These are phyloP conservation scores for Psittacula cyanocephala DNA, from an alignment of 2,113 vertebrate genomes.

Conservation along the genomic window DNA sequence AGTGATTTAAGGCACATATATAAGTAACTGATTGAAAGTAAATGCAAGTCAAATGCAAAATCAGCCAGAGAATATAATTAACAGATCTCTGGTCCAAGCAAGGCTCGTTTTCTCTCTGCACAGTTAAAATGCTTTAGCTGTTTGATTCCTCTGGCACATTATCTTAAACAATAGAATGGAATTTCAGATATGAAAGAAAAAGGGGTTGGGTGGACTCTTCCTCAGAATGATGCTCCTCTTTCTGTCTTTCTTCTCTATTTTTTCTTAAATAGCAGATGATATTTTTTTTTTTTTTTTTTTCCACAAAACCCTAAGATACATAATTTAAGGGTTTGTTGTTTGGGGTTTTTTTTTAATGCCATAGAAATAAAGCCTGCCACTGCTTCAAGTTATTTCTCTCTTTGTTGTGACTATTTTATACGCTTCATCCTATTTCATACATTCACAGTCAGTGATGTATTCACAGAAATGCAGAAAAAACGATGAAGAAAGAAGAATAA, in stretches of 20 bases:
- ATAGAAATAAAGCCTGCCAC: background rate
- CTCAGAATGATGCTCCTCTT: background rate
- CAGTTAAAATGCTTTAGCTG: background rate
- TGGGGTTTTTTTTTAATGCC: background rate
- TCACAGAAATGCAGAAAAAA: background rate
- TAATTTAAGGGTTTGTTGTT: background rate
- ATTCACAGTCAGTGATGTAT: background rate
- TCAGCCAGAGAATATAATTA: background rate
- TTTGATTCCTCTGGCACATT: background rate
- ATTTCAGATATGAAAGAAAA: background rate
- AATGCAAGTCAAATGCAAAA: background rate
- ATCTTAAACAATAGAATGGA: background rate
- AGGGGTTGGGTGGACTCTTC: background rate
- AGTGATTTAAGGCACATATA: background rate
- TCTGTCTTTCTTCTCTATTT: background rate
- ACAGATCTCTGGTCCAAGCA: rapidly evolving
- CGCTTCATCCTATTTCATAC: background rate
- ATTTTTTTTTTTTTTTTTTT: background rate
- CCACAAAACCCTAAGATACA: background rate
- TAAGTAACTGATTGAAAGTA: background rate
- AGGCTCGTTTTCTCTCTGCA: background rate
- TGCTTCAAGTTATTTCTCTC: background rate
- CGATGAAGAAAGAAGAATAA: background rate
- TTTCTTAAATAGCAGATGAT: background rate
- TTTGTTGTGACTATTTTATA: background rate